Conservation (phyloP, 2,113 vertebrate species). For the Lagopus leucura region DNA sequence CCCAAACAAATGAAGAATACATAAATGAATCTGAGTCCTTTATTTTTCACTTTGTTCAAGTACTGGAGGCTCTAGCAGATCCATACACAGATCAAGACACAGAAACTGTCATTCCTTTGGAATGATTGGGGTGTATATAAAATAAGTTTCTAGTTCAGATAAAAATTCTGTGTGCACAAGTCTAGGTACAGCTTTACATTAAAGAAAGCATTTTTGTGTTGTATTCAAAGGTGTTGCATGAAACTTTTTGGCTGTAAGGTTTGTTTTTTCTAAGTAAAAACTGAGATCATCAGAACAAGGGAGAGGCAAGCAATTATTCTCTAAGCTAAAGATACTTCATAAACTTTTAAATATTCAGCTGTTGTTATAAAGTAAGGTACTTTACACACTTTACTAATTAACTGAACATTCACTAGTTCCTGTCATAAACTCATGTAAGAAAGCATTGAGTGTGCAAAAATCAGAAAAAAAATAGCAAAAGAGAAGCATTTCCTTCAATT, state of each 20-base stretch:
- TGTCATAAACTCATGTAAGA: neutral
- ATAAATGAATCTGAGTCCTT: neutral
- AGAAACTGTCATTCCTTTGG: neutral
- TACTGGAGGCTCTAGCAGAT: neutral
- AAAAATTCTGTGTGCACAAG: neutral
- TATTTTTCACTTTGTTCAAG: neutral
- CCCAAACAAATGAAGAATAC: neutral
- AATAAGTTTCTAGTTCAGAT: neutral
- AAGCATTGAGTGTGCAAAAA: neutral
- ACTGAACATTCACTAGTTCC: neutral
- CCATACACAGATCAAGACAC: neutral
- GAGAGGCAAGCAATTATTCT: neutral
- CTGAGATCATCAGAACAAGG: neutral
- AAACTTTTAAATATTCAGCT: neutral
- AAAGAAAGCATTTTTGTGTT: neutral
- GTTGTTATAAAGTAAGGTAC: neutral
- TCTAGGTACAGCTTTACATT: neutral
- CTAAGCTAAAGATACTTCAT: neutral
- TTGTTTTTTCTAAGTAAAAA: neutral
- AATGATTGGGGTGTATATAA: accelerated
- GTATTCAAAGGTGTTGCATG: neutral
- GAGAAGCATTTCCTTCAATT: neutral
- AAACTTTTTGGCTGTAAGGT: neutral
- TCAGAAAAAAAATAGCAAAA: neutral
- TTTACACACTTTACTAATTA: neutral